phyloP scores from a whole-genome alignment of 2,113 vertebrate genomes.

The Apus apus region DNA sequence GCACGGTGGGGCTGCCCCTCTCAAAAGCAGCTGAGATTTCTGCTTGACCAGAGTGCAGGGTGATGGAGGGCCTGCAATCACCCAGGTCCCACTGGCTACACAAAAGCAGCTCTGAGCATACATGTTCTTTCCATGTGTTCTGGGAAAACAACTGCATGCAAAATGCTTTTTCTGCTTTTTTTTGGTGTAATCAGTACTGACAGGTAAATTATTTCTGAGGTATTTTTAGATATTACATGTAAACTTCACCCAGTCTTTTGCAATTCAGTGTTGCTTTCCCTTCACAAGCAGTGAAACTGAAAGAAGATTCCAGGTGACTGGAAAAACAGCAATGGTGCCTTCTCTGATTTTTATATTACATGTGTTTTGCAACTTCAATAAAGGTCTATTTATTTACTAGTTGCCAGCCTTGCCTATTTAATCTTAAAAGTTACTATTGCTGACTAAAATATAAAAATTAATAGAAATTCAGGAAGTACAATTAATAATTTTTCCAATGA shows the following conservation, averaged over 20 bases:
- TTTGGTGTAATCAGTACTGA: not conserved
- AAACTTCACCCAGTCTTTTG: not conserved
- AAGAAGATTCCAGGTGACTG: not conserved
- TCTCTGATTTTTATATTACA: not conserved
- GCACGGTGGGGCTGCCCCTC: not conserved
- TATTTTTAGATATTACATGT: not conserved
- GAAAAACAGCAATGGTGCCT: not conserved
- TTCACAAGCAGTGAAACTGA: not conserved
- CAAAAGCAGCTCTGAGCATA: not conserved
- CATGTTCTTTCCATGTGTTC: fast-evolving
- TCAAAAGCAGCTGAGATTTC: not conserved
- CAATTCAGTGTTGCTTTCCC: not conserved
- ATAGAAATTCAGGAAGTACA: not conserved
- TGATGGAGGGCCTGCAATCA: not conserved
- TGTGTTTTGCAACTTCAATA: not conserved
- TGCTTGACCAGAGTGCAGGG: not conserved
- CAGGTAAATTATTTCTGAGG: not conserved
- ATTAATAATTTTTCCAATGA: not conserved
- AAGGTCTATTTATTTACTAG: not conserved
- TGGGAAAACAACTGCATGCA: not conserved
- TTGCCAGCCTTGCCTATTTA: not conserved
- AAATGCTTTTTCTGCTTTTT: not conserved
- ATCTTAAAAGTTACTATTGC: not conserved
- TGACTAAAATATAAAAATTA: not conserved
- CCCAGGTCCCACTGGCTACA: not conserved